These are phyloP conservation scores for Tympanuchus pallidicinctus DNA, from an alignment of 2,113 vertebrate species.

Conservation along the genomic window DNA sequence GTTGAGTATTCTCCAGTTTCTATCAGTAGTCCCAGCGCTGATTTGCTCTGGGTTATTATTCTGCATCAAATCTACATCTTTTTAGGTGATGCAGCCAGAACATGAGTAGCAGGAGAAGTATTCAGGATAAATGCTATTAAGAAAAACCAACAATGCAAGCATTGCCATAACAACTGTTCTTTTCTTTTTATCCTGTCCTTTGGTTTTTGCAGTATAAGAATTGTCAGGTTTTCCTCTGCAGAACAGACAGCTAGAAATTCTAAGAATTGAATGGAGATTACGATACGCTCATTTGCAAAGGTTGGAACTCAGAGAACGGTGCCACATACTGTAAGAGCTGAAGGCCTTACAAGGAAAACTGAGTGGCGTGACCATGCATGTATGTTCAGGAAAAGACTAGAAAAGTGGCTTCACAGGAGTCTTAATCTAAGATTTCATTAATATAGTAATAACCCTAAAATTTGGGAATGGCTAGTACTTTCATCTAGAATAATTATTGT, in stretches of 20 bases:
- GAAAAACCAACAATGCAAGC: neutral
- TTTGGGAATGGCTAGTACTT: constrained; percentile 13
- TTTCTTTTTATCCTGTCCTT: neutral
- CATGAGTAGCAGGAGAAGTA: neutral
- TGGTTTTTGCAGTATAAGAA: neutral
- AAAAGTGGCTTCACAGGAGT: neutral
- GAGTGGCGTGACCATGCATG: fast-evolving
- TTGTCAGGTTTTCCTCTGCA: neutral
- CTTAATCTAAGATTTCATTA: neutral
- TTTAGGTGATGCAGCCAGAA: neutral
- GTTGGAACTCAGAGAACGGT: neutral
- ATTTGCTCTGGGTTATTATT: neutral
- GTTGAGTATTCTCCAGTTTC: neutral
- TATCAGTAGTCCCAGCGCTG: neutral
- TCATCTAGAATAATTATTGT: constrained; percentile 27
- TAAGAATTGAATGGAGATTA: neutral
- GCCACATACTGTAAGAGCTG: neutral
- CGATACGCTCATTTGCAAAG: neutral
- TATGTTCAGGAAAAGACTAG: neutral
- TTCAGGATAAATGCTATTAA: neutral
- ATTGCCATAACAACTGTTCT: neutral
- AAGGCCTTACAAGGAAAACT: neutral
- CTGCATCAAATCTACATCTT: neutral
- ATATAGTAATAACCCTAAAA: constrained; percentile 8
- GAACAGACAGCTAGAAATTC: neutral